Evolutionary conservation across 1,140 invertebrate genomes (phyloP).

Genomic region (Pygmarrhopalites habei): DNA sequence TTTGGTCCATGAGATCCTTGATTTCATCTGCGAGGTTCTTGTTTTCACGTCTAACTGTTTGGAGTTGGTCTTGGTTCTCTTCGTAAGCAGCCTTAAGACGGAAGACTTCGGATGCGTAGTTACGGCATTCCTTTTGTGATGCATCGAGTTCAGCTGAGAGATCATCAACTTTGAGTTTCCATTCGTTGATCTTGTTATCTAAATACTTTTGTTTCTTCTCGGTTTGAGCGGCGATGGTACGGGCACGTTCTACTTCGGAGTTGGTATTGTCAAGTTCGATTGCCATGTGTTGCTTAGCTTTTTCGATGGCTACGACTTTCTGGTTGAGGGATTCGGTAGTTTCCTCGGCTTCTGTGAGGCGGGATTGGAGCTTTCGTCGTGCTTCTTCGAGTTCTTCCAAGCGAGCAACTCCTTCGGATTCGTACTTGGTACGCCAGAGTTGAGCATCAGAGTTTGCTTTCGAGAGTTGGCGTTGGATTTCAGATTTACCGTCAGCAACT

Average conservation of each 20-base stretch:
- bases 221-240: slow-evolving; percentile 86
- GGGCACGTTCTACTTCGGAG: slow-evolving; percentile 95
- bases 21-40: slow-evolving; percentile 98
- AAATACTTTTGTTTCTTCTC: too few species aligned
- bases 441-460: slow-evolving; percentile 91
- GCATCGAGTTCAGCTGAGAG: slow-evolving; percentile 93
- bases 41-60: slow-evolving; percentile 96
- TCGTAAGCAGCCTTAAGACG: slow-evolving; percentile 96
- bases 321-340: slow-evolving; percentile 95
- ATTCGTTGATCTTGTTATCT: slow-evolving; percentile 99
- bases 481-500: slow-evolving; percentile 87
- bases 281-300: slow-evolving; percentile 90
- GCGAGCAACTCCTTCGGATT: slow-evolving; percentile 89
- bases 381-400: slow-evolving; percentile 97
- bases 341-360: too few species aligned
- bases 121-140: too few species aligned
- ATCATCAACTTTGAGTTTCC: too few species aligned
- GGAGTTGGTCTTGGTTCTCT: slow-evolving; percentile 92
- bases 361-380: slow-evolving; percentile 95
- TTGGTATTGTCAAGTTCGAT: slow-evolving; percentile 97
- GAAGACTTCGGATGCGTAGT: slow-evolving; percentile 99
- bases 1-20: slow-evolving; percentile 96
- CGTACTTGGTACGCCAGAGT: slow-evolving; percentile 93
- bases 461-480: slow-evolving; percentile 89
- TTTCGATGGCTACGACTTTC: slow-evolving; percentile 92